A percentile compares a stretch with the other conserved stretches of the same genome.
Evolutionary conservation across 2,797 vertebrate species (phyloP).

Genomic region (Melanotaenia maccullochi): DNA sequence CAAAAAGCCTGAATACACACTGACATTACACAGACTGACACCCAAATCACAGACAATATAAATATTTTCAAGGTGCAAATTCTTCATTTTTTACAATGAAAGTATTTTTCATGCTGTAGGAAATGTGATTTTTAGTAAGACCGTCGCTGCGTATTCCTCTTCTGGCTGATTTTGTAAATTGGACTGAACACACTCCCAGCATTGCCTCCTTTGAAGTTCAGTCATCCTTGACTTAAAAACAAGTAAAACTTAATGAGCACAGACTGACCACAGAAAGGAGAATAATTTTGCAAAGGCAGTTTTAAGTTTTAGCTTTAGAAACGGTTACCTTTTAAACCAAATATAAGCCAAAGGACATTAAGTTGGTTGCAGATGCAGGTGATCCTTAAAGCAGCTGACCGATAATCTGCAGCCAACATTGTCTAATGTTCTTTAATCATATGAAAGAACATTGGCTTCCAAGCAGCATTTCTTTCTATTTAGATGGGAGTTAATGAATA

Average conservation of each 20-base stretch:
- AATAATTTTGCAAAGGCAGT: background rate
- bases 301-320: background rate
- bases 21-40: background rate
- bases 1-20: background rate
- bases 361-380: slow-evolving; percentile 6
- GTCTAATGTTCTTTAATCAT: background rate
- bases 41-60: background rate
- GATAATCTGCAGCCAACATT: background rate
- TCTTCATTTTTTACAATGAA: slow-evolving; percentile 13
- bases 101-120: slow-evolving; percentile 7
- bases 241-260: background rate
- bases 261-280: slow-evolving; percentile 1
- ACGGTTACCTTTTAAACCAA: background rate
- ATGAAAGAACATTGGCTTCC: background rate
- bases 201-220: background rate
- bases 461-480: background rate
- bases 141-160: background rate
- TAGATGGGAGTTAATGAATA: too few species aligned
- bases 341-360: background rate
- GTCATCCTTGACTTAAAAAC: background rate
- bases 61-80: slow-evolving; percentile 1
- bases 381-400: slow-evolving; percentile 9
- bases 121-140: slow-evolving; percentile 5
- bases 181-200: background rate
- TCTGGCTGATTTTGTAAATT: slow-evolving; percentile 15